Evolutionary conservation across 2,113 vertebrate genomes (phyloP).

Genomic region (Dunckerocampus dactyliophorus): DNA sequence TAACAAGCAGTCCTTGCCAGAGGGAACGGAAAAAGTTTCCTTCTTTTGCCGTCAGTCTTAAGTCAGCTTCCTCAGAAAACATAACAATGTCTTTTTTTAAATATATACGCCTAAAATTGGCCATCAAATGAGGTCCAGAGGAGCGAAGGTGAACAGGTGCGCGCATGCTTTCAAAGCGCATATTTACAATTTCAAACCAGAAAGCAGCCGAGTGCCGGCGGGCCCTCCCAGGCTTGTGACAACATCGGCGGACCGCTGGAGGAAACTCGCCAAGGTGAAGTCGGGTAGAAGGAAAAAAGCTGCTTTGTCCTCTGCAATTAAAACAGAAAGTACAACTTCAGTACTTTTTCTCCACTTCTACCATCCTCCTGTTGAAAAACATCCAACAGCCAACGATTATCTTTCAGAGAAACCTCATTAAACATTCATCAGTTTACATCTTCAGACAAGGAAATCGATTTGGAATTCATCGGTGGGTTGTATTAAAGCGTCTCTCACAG

Average conservation of each 20-base stretch:
- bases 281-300: background rate
- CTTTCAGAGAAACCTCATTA: background rate
- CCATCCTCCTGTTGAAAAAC: background rate
- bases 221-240: conserved; percentile 19
- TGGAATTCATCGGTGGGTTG: background rate
- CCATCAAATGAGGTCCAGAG: conserved; percentile 43
- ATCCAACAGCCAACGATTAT: conserved; percentile 2
- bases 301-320: too few species aligned
- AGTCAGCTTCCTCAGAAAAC: conserved; percentile 35
- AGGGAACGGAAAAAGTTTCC: conserved; percentile 35
- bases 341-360: background rate
- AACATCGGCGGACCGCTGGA: conserved; percentile 7
- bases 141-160: conserved; percentile 51
- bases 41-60: conserved; percentile 10
- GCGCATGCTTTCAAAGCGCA: conserved; percentile 50
- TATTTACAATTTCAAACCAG: conserved; percentile 50
- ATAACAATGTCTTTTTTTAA: conserved; percentile 28
- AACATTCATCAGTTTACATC: background rate
- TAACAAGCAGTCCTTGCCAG: conserved; percentile 54
- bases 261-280: conserved; percentile 14
- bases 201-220: conserved; percentile 31
- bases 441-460: background rate
- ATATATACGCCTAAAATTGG: conserved; percentile 35
- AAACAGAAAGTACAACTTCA: too few species aligned
- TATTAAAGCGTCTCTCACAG: background rate